Conservation (phyloP, 2,113 vertebrate species). For the Chionis minor region DNA sequence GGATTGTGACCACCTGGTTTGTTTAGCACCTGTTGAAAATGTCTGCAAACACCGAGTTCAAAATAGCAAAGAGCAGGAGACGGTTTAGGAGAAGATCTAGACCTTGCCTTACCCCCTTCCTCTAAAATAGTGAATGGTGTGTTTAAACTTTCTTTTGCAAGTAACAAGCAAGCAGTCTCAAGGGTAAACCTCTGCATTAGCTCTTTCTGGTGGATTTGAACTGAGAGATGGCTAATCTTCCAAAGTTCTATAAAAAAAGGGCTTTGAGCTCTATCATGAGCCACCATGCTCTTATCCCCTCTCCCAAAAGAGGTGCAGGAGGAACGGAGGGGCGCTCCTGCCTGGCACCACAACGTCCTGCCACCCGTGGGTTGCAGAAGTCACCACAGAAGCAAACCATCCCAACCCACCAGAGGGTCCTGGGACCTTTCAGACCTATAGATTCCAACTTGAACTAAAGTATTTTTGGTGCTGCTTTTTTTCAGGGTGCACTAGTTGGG, state of each 20-base stretch:
- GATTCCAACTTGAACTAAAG: neutral
- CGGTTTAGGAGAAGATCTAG: neutral
- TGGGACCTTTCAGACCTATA: rapidly evolving
- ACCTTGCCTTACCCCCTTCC: neutral
- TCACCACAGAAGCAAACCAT: neutral
- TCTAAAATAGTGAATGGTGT: neutral
- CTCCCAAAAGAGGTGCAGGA: neutral
- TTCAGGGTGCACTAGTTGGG: neutral
- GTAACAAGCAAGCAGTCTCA: rapidly evolving
- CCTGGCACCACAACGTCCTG: no score
- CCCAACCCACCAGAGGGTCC: neutral
- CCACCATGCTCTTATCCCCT: neutral
- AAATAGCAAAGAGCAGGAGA: neutral
- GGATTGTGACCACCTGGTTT: neutral
- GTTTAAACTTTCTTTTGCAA: neutral
- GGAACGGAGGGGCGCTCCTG: rapidly evolving
- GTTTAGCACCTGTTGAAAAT: neutral
- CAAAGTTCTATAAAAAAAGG: neutral
- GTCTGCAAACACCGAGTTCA: neutral
- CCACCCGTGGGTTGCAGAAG: neutral
- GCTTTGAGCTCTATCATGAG: neutral
- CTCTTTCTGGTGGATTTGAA: neutral
- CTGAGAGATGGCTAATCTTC: neutral
- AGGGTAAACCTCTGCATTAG: neutral
- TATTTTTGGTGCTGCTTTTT: neutral